Conservation (phyloP, 2,888 invertebrate species). For the Drosophila aldrichi region DNA sequence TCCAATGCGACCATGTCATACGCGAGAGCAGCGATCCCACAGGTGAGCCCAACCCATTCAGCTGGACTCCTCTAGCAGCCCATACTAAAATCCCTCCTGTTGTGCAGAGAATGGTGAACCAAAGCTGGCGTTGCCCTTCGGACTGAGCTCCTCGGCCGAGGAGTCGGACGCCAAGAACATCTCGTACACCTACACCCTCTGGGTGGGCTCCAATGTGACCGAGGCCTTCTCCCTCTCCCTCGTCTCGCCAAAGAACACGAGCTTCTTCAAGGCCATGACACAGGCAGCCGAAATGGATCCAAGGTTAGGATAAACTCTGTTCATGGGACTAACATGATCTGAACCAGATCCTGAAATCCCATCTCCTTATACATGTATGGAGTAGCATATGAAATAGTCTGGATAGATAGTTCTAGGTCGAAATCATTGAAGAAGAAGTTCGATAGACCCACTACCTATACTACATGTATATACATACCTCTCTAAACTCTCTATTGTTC, state of each 20-base stretch:
- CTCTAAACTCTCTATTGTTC: not conserved
- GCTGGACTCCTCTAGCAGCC: no score
- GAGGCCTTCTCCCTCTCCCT: conserved; percentile 92
- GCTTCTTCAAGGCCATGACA: conserved; percentile 91
- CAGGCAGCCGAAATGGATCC: conserved; percentile 93
- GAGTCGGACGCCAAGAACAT: conserved; percentile 87
- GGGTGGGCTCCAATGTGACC: conserved; percentile 94
- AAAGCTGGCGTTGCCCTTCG: conserved; percentile 85
- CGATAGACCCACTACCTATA: no score
- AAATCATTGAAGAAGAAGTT: no score
- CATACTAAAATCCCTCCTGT: not conserved
- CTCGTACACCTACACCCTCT: conserved; percentile 93
- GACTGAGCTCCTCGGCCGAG: conserved; percentile 84
- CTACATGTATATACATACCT: not conserved
- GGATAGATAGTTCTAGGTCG: no score
- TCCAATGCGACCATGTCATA: conserved; percentile 85
- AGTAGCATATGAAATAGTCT: no score
- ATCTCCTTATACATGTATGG: no score
- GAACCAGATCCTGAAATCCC: no score
- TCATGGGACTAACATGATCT: not conserved
- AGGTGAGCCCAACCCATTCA: conserved; percentile 66
- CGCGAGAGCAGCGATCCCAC: conserved; percentile 85
- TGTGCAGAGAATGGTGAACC: conserved; percentile 84
- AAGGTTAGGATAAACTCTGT: conserved; percentile 63
- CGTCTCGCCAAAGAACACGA: conserved; percentile 90